Evolutionary conservation across 64 coral and sea anemone species (phyloP).

Genomic region (Anthopleura sola): DNA sequence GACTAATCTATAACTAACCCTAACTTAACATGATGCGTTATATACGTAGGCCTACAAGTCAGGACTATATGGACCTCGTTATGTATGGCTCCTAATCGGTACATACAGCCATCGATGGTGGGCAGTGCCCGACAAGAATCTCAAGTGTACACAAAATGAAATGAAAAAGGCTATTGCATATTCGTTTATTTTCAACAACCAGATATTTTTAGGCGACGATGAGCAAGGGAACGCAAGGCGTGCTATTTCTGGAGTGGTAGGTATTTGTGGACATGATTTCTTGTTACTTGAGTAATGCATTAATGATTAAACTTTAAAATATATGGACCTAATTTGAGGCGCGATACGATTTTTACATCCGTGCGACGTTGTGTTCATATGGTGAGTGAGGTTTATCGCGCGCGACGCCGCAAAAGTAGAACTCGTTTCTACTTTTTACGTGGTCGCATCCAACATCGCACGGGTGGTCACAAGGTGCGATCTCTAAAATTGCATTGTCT

Average conservation of each 20-base stretch:
- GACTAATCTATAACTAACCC: not conserved
- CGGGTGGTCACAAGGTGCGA: no score
- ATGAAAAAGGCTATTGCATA: conserved; percentile 84
- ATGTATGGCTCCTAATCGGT: conserved; percentile 76
- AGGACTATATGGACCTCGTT: conserved; percentile 65
- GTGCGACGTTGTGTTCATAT: no score
- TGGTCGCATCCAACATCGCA: no score
- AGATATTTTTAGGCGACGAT: conserved; percentile 68
- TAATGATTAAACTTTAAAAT: no score
- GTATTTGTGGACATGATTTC: not conserved
- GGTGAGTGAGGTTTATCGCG: no score
- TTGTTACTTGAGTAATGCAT: no score
- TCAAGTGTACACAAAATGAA: conserved; percentile 55
- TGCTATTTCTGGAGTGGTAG: conserved; percentile 73
- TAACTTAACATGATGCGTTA: not conserved
- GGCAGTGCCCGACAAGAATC: conserved; percentile 46
- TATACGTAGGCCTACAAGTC: conserved; percentile 64
- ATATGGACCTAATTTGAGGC: no score
- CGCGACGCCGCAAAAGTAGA: no score
- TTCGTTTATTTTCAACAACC: conserved; percentile 88
- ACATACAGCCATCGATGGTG: conserved; percentile 74
- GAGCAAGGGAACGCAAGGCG: conserved; percentile 39
- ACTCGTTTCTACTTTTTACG: no score
- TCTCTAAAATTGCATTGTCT: no score
- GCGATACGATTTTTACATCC: no score